A percentile compares a stretch with the other conserved stretches of the same genome.
Conservation (phyloP, 2,113 vertebrate species). For the Scopus umbretta region DNA sequence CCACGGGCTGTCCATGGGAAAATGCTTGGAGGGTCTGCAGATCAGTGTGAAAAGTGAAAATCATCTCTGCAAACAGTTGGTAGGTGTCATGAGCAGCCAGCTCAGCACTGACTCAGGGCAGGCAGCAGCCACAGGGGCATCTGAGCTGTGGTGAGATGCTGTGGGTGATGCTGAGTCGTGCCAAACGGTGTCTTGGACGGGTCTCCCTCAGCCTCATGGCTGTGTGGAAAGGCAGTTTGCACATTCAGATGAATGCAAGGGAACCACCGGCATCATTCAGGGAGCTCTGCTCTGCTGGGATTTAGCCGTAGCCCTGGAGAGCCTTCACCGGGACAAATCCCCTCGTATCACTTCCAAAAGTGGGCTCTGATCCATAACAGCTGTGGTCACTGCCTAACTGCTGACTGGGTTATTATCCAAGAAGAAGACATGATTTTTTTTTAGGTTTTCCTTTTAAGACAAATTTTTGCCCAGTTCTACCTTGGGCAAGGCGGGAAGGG, state of each 20-base stretch:
- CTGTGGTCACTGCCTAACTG: background rate
- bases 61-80: background rate
- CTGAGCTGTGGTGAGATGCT: background rate
- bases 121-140: background rate
- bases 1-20: background rate
- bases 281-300: background rate
- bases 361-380: accelerated
- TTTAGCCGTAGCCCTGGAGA: background rate
- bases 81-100: background rate
- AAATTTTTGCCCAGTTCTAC: background rate
- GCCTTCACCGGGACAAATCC: background rate
- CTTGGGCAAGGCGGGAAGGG: background rate
- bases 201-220: background rate
- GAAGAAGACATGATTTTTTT: accelerated
- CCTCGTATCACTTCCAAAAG: background rate
- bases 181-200: accelerated
- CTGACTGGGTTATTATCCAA: background rate
- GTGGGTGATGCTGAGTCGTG: accelerated
- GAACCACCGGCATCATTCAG: background rate
- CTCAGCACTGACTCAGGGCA: accelerated
- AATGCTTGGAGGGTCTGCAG: background rate
- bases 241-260: accelerated
- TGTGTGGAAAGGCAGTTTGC: too few relatives aligned
- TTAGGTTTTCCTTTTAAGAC: background rate
- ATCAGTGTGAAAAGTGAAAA: background rate